Evolutionary conservation across 2,797 vertebrate genomes (phyloP), one percentile per base, ranked within the genome.

Genomic region (Choloepus didactylus): DNA sequence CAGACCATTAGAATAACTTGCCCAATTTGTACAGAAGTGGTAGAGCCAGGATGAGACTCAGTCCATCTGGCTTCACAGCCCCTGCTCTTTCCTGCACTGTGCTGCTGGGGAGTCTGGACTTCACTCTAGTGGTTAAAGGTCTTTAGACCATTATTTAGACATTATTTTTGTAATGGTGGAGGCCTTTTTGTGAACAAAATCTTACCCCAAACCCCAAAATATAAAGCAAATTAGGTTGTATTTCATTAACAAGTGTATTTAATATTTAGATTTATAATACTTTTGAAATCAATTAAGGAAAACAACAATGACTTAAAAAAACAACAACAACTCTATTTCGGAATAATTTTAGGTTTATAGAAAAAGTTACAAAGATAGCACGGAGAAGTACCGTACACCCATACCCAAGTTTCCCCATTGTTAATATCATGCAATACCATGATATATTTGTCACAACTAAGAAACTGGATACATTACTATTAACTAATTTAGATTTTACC

Each of bases 231-330:
- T 73, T 38, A 41, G 35, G 21, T 62, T 90, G 72, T 80, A 67
- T 93, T 35, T 93, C 49, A 76, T 72, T 51, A 93, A n/a, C 66
- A 84, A 79, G 35, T 75, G 77, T 75, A 38, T 95, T 87, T 87
- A 46, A 49, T 81, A 88, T 83, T 83, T 91, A 95, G 86, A 76
- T 79, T 3, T 80, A 3, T 66, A 89, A 46, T 72, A 59, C 38
- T 79, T 84, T 41, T 0, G 59, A 87, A 56, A 73, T 70, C 51
- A 56, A 25, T 59, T 86, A 56, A 31, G 84, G 79, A 86, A 94
- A 91, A 46, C 27, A 6, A 46, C 27, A 4, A 11, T 44, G n/a
- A 25, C 46, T 73, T 72, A 29, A 27, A 62, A 62, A 9, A 67
- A n/a, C 16, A 18, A 16, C 3, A 44, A 44, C 41, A 15, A n/a